A percentile compares a stretch with the other conserved stretches of the same genome.
phyloP scores from a whole-genome alignment of 2,113 vertebrate species.

The Bubo blakistoni region DNA sequence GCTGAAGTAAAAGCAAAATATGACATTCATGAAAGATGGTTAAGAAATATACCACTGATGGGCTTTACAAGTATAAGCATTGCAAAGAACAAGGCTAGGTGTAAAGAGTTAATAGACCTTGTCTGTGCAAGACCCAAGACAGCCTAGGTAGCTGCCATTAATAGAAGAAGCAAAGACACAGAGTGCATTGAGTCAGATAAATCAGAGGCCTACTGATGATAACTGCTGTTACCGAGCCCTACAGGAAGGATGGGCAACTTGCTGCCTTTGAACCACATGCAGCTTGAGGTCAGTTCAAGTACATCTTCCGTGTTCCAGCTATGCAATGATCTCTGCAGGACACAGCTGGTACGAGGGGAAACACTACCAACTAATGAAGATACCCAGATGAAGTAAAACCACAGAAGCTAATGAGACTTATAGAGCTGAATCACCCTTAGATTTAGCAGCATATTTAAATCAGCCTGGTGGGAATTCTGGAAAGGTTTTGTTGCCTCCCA shows the following conservation, averaged over 20 bases:
- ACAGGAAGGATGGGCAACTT: neutral
- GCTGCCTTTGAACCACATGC: neutral
- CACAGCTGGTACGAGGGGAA: neutral
- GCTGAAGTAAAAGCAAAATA: neutral
- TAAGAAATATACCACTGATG: neutral
- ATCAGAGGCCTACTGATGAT: neutral
- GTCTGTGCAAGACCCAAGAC: neutral
- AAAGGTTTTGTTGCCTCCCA: neutral
- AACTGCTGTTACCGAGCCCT: neutral
- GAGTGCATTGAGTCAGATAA: neutral
- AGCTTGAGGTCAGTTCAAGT: neutral
- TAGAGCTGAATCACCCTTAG: neutral
- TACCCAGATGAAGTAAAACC: neutral
- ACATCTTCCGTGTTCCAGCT: neutral
- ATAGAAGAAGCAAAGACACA: neutral
- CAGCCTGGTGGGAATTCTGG: neutral
- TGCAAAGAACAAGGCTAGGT: neutral
- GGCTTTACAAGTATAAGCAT: accelerated
- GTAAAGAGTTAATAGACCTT: neutral
- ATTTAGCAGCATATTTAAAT: neutral
- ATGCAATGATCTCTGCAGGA: neutral
- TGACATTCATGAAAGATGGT: neutral
- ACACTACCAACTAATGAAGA: neutral
- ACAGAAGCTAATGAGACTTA: neutral
- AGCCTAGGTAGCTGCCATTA: neutral